Base-by-base conservation (phyloP, 2,888 invertebrate genomes). In the Thymelicus sylvestris region DNA sequence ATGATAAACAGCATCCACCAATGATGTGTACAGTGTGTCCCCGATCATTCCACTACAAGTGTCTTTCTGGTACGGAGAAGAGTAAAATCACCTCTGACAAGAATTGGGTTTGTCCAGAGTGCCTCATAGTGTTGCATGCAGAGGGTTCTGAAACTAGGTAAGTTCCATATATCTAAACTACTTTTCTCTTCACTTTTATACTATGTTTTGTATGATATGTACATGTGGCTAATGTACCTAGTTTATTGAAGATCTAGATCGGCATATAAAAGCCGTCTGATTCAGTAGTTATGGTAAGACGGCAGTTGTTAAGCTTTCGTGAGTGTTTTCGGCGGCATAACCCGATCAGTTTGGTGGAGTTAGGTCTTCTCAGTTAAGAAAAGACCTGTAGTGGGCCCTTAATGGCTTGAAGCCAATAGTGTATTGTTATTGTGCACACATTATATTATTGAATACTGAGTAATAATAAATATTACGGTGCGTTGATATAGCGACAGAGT, bases 51-150 rank as follows among this genome's bases (percentile, higher is more conserved):
- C 99, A 99, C 90, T 93, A 94, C 13, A 96, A 96, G 83, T 99
- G 99, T 88, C 94, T 97, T 72, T 87, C 91, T 0, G 87, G 89
- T 10, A 94, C 74, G 0, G 92, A 92, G 72, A 80, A 92, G 83
- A 79, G 90, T 92, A 81, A 95, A 95, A 84, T 86, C 13, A 76
- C 75, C 19, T 6, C 75, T 2, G 87, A 88, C 8, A 90, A 88
- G 71, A 89, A 78, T 69, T 98, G 98, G 98, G 96, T 97, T 64
- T 99, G 99, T 83, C 97, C 97, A 0, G 98, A 98, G 86, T 99
- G 99, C 86, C 94, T 96, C 74, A 87, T 94, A 7, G 95, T 97
- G 65, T 91, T 97, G 74, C 95, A 95, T 79, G 96, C 97, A 7
- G 97, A 97, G 86, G 96, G 95, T 82, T 95, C 95, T 6, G 96